Evolutionary conservation across 2,797 vertebrate species (phyloP).

Genomic region (Darevskia nairensis): DNA sequence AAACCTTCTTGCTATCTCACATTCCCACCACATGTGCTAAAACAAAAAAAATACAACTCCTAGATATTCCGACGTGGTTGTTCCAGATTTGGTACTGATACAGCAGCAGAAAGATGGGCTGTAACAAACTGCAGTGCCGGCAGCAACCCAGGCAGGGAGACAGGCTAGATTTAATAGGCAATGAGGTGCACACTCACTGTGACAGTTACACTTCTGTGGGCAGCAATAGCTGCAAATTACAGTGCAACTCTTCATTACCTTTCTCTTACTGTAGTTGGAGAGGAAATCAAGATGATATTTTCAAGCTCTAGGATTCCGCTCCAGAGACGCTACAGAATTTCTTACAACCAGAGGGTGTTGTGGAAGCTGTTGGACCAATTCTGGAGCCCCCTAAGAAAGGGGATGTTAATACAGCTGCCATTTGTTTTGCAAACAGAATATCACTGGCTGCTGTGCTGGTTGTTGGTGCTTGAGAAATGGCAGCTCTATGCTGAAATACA

Average conservation of each 20-base stretch:
- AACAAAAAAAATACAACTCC: no score
- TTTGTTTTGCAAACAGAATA: background rate
- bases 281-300: conserved; percentile 44
- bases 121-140: background rate
- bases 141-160: conserved; percentile 16
- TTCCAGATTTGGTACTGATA: background rate
- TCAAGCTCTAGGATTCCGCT: conserved; percentile 17
- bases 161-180: conserved; percentile 24
- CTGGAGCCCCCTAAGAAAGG: conserved; percentile 14
- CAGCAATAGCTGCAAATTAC: background rate
- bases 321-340: conserved; percentile 25
- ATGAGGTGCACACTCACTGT: conserved; percentile 43
- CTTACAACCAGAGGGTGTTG: conserved; percentile 2
- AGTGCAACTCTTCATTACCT: conserved; percentile 17
- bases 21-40: no score
- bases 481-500: conserved; percentile 14
- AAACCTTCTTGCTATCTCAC: no score
- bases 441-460: conserved; percentile 19
- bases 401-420: conserved; percentile 27
- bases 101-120: background rate
- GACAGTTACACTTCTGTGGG: conserved; percentile 38
- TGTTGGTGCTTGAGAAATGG: conserved; percentile 9
- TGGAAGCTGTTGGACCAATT: conserved; percentile 29
- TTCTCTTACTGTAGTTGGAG: conserved; percentile 30
- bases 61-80: background rate